phyloP scores from a whole-genome alignment of 2,797 vertebrate genomes.

The Avahi laniger region DNA sequence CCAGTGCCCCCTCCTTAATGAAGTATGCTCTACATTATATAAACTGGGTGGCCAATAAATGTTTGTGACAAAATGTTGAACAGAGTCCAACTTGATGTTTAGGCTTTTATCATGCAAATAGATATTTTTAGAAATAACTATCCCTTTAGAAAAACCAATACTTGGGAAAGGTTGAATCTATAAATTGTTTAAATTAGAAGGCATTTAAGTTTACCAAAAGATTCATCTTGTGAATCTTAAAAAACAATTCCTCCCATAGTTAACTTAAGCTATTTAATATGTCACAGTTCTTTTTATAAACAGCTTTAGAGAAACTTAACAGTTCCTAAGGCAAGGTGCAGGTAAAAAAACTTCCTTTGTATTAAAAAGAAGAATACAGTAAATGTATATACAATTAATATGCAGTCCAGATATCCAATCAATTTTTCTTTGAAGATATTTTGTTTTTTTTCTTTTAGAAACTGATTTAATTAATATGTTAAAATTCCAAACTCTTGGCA shows the following conservation, averaged over 20 bases:
- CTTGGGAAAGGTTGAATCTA: neutral
- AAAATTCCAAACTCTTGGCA: too few species aligned
- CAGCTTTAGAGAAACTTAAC: neutral
- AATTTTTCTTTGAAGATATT: neutral
- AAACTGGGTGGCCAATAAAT: neutral
- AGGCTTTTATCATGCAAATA: neutral
- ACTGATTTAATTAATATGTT: too few species aligned
- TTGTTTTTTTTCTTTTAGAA: too few species aligned
- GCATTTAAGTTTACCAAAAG: conserved; percentile 21
- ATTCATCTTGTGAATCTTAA: conserved; percentile 28
- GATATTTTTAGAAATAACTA: conserved; percentile 1
- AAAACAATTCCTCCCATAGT: neutral
- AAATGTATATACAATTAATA: neutral
- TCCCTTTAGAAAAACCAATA: neutral
- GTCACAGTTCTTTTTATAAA: conserved; percentile 24
- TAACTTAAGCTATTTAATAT: conserved; percentile 2
- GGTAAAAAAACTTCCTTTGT: conserved; percentile 10
- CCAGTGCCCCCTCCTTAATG: neutral
- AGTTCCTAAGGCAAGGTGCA: neutral
- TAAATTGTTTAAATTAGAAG: conserved; percentile 27
- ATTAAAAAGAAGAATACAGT: conserved; percentile 7
- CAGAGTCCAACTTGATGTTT: neutral
- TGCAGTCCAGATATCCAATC: neutral
- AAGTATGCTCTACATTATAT: neutral
- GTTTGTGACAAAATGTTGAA: neutral